Conservation (phyloP, 1,140 invertebrate genomes). For the Sipha flava region DNA sequence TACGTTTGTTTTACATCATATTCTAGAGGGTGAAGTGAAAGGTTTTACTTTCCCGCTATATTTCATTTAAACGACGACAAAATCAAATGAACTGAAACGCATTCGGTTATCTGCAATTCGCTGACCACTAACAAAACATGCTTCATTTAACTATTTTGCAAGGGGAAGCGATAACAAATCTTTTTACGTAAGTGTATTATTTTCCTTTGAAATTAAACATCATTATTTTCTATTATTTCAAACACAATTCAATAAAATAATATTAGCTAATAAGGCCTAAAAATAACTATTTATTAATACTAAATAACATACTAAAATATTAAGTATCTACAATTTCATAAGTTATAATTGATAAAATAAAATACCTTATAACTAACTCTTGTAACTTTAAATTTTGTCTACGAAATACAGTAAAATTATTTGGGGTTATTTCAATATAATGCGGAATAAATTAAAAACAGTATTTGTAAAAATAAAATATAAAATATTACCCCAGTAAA, state of each 20-base stretch:
- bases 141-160: conserved; percentile 20
- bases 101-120: conserved; percentile 21
- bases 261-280: too few relatives aligned
- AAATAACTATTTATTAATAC: too few relatives aligned
- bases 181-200: background rate
- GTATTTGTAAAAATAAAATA: background rate
- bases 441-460: too few relatives aligned
- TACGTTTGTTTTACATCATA: conserved; percentile 22
- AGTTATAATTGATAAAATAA: too few relatives aligned
- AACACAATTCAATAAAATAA: too few relatives aligned
- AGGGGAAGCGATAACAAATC: background rate
- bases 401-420: too few relatives aligned
- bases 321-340: too few relatives aligned
- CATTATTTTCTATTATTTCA: background rate
- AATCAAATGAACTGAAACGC: conserved; percentile 3
- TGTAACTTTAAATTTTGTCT: too few relatives aligned
- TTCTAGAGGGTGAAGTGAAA: background rate
- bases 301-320: too few relatives aligned
- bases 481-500: background rate
- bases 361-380: too few relatives aligned
- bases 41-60: background rate
- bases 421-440: too few relatives aligned
- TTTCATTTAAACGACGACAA: background rate
- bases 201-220: background rate
- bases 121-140: conserved; percentile 23